Base-by-base conservation (phyloP, 2,113 vertebrate species). In the Machaerirhynchus nigripectus region DNA sequence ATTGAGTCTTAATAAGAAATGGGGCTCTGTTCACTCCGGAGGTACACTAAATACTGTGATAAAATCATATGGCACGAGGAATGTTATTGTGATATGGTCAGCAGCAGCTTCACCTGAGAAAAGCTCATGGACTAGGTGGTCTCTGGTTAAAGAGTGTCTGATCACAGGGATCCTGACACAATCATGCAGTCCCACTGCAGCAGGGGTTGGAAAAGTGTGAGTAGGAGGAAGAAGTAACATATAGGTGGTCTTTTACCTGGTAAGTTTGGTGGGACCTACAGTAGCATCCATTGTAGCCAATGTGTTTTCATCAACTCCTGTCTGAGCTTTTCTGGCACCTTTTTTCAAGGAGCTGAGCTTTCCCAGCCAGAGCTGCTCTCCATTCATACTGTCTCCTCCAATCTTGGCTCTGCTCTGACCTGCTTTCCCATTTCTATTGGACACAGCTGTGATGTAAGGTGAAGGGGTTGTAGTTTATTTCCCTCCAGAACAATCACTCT, bases 21-120 rank as follows among this genome's bases (percentile, higher is more conserved):
- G 17, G 3, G 28, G 17, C 20, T 56, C 11, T 65, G 8, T 40
- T 89, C 6, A 13, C 9, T 49, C 7, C 21, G 77, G n/a, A 28
- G 1, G 0, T 42, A 42, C 10, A 37, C 8, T 27, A 60, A 79
- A 24, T 3, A 1, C 7, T 53, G n/a, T 27, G n/a, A 9, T 86
- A 53, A 95, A 89, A 40, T 52, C 63, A 28, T 27, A 31, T 8
- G 30, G 11, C n/a, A 53, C 57, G n/a, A 24, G 31, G 22, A 8
- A 5, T 40, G 10, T 26, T 42, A 53, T 6, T 57, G n/a, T 27
- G 14, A 5, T 22, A 26, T 18, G 9, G 9, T 39, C 49, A 73
- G 40, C 57, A 73, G 24, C 56, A 90, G 17, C n/a, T 65, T 15
- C 35, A 81, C 11, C 31, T 16, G 22, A 40, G 11, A 30, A 59